Evolutionary conservation across 2,888 invertebrate species (phyloP).

Genomic region (Eupithecia tripunctaria): DNA sequence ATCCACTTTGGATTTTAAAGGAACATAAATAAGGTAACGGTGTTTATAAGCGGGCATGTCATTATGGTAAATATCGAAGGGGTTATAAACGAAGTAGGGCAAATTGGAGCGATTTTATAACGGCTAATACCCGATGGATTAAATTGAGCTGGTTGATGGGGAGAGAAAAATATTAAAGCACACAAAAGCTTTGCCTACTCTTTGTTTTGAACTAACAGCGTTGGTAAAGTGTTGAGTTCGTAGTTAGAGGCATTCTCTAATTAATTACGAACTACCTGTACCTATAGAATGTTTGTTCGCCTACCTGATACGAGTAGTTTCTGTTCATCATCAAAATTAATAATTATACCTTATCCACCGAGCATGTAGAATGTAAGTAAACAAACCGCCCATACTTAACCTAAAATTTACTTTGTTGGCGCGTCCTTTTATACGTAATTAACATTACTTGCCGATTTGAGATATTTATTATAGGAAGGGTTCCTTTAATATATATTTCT

Average conservation of each 20-base stretch:
- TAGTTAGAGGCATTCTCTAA: neutral
- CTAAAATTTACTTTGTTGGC: no score
- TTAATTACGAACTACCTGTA: neutral
- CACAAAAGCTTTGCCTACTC: constrained; percentile 19
- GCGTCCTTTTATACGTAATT: no score
- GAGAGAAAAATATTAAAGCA: constrained; percentile 26
- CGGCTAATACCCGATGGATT: constrained; percentile 31
- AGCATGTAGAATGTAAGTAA: no score
- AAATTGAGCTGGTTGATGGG: constrained; percentile 33
- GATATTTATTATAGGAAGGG: no score
- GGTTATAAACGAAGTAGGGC: neutral
- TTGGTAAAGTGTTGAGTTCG: neutral
- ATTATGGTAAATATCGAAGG: constrained; percentile 1
- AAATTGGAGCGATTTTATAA: constrained; percentile 24
- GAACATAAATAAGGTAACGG: neutral
- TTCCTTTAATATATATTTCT: no score
- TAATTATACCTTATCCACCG: no score
- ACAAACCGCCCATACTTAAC: no score
- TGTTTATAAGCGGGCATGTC: neutral
- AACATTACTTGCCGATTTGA: no score
- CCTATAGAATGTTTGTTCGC: neutral
- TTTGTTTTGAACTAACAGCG: constrained; percentile 13
- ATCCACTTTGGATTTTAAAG: no score
- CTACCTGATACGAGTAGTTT: neutral
- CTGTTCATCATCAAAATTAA: neutral